These are phyloP conservation scores for Itoplectis maculator DNA, from an alignment of 2,888 invertebrate genomes.

Conservation along the genomic window DNA sequence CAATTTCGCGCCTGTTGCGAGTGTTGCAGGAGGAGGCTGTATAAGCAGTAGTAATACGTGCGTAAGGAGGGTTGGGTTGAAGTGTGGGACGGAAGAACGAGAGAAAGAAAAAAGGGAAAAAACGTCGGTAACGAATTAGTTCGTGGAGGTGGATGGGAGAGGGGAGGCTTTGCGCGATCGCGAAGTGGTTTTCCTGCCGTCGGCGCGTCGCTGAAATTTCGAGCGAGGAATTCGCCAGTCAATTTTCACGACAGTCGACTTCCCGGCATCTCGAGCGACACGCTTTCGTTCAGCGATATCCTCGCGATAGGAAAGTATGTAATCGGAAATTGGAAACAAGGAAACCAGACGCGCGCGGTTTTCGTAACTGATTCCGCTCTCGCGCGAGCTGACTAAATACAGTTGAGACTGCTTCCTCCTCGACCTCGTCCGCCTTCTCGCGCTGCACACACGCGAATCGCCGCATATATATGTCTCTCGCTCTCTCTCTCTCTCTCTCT, in stretches of 20 bases:
- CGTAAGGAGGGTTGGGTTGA: too few species aligned
- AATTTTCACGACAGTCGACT: too few species aligned
- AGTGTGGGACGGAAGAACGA: too few species aligned
- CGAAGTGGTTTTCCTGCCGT: conserved; percentile 1
- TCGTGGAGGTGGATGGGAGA: neutral
- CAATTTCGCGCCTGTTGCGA: too few species aligned
- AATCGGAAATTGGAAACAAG: too few species aligned
- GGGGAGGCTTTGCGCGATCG: conserved; percentile 22
- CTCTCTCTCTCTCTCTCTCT: conserved; percentile 44
- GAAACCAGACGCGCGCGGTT: too few species aligned
- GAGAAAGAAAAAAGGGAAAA: neutral
- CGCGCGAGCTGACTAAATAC: conserved; percentile 2
- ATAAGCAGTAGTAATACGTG: too few species aligned
- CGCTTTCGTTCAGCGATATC: too few species aligned
- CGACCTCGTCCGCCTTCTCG: conserved; percentile 66
- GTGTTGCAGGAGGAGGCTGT: too few species aligned
- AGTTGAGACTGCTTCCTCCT: conserved; percentile 40
- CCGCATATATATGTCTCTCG: conserved; percentile 37
- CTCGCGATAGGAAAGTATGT: too few species aligned
- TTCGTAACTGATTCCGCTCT: neutral
- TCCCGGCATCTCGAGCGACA: too few species aligned
- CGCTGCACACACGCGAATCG: neutral
- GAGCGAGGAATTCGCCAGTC: too few species aligned
- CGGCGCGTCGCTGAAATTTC: neutral
- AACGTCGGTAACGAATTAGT: conserved; percentile 12